Base-by-base conservation (phyloP, 2,113 vertebrate species). In the Chascanopsetta lugubris region DNA sequence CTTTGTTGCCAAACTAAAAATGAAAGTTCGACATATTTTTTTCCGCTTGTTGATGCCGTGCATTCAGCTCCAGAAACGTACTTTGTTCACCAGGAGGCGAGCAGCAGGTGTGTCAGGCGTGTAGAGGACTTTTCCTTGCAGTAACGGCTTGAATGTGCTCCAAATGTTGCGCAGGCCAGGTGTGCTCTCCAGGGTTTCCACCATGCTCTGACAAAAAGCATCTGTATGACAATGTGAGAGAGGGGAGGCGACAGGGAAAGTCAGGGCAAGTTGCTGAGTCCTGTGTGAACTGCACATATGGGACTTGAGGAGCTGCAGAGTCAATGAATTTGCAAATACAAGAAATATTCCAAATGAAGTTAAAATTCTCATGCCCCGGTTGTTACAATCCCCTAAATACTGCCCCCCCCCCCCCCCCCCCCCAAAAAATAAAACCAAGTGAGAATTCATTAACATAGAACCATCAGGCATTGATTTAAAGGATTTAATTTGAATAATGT, bases 51-150 rank as follows among this genome's bases (percentile, higher is more conserved):
- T 6, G 4, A 38, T 17, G 36, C 17, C 6, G n/a, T 26, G 2
- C 12, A 15, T 24, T 13, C 62, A 45, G 13, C 22, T 49, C 13
- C 21, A 10, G 11, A 25, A 36, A 42, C 65, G 91, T 92, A 97
- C 97, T 94, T 99, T 93, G 58, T 90, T 80, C 88, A 99, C 92
- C 43, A 99, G 81, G 53, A 79, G 90, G 58, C 89, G 93, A 12
- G 94, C 86, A 1, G 92, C 94, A 27, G 94, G 94, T 1, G 94
- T 96, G 79, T 96, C 95, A 1, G 97, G 97, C 6, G 95, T 92
- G 79, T 95, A 99, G 56, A 99, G 92, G 83, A 99, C 85, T 88
- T 97, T 97, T 62, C 97, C 97, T 32, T 92, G 85, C 63, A 99
- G 75, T 62, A 99, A 81, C 0, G 96, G 96, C 51, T 94, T 95